Evolutionary conservation across 1,140 invertebrate genomes (phyloP).

Genomic region (Bombus confusus): DNA sequence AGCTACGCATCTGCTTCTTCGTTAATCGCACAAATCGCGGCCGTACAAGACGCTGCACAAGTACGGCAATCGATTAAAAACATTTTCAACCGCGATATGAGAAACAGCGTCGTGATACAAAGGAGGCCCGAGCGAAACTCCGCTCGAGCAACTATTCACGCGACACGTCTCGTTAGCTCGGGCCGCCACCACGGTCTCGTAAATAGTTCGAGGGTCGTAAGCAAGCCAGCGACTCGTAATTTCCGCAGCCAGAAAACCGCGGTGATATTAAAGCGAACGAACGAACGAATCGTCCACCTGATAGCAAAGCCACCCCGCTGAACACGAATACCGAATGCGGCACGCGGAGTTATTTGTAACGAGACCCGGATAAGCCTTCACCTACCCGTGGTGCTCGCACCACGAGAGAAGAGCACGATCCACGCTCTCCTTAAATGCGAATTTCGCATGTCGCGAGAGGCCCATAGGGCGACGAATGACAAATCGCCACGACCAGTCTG

Average conservation of each 20-base stretch:
- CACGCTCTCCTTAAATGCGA: constrained; percentile 37
- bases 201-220: constrained; percentile 14
- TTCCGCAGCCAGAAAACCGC: constrained; percentile 3
- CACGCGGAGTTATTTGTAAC: constrained; percentile 43
- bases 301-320: constrained; percentile 23
- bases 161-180: constrained; percentile 26
- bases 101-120: not conserved
- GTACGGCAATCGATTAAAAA: constrained; percentile 7
- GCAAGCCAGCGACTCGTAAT: constrained; percentile 17
- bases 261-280: constrained; percentile 27
- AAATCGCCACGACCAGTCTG: constrained; percentile 38
- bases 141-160: constrained; percentile 8
- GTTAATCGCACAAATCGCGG: not conserved
- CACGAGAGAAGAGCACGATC: not conserved
- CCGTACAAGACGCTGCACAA: too few relatives aligned
- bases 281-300: not conserved
- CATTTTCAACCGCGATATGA: not conserved
- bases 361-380: constrained; percentile 10
- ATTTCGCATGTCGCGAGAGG: constrained; percentile 46
- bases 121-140: not conserved
- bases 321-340: constrained; percentile 36
- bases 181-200: constrained; percentile 25
- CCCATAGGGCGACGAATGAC: constrained; percentile 33
- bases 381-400: not conserved
- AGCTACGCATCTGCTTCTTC: not conserved